These are phyloP conservation scores for Pomatorhinus ruficollis DNA, from an alignment of 2,113 vertebrate species.

Conservation along the genomic window DNA sequence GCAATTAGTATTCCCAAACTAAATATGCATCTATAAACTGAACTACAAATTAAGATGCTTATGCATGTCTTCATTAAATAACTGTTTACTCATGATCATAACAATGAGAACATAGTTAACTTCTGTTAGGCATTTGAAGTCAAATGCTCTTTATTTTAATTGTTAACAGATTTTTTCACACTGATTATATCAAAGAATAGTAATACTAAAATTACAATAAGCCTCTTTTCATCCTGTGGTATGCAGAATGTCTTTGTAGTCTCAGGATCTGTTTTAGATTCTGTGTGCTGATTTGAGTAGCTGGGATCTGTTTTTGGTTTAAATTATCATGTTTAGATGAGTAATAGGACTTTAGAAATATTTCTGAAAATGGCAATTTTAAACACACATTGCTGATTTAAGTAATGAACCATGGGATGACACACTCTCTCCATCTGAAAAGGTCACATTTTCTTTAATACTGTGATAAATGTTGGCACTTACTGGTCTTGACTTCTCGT, in stretches of 20 bases:
- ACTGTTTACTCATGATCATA: neutral
- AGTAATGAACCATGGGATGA: neutral
- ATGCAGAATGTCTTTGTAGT: neutral
- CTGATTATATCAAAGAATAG: neutral
- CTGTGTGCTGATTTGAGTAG: neutral
- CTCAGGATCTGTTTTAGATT: neutral
- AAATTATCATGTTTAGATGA: neutral
- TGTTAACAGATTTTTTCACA: neutral
- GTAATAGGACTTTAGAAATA: neutral
- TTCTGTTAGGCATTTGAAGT: neutral
- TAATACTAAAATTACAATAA: neutral
- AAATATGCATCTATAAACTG: neutral
- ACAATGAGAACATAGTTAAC: neutral
- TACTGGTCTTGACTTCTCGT: neutral
- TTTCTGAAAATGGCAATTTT: neutral
- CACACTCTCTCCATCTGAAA: neutral
- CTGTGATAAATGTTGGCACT: neutral
- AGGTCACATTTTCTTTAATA: neutral
- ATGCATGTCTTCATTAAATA: neutral
- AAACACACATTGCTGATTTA: neutral
- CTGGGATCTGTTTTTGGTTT: neutral
- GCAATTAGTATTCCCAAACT: neutral
- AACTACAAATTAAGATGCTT: neutral
- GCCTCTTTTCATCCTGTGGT: neutral
- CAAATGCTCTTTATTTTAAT: neutral